phyloP scores from a whole-genome alignment of 1,140 invertebrate genomes.

The Scaptomyza montana region DNA sequence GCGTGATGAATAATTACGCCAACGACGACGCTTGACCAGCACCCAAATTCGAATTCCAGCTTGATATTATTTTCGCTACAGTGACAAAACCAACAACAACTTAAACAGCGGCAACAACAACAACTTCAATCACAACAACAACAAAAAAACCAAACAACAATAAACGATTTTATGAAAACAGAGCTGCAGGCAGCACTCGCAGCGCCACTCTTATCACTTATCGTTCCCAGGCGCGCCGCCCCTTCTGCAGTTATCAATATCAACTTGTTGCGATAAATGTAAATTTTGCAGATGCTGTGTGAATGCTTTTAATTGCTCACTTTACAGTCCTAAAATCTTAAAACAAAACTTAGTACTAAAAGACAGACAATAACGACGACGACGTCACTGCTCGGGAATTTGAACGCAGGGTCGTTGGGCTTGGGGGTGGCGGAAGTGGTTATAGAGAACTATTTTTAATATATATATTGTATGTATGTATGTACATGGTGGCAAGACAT shows the following conservation, averaged over 20 bases:
- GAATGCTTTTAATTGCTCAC: slow-evolving; percentile 6
- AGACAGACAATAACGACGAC: not conserved
- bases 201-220: slow-evolving; percentile 49
- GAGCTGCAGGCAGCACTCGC: slow-evolving; percentile 32
- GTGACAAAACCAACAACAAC: slow-evolving; percentile 3
- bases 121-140: not conserved
- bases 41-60: slow-evolving; percentile 34
- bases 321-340: not conserved
- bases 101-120: not conserved
- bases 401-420: slow-evolving; percentile 29
- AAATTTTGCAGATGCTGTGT: slow-evolving; percentile 23
- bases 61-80: slow-evolving; percentile 39
- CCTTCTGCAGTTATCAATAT: slow-evolving; percentile 39
- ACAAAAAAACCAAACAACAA: slow-evolving; percentile 6
- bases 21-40: slow-evolving; percentile 25
- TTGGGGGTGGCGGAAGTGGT: slow-evolving; percentile 55
- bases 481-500: slow-evolving; percentile 8
- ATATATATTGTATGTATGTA: not conserved
- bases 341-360: slow-evolving; percentile 19
- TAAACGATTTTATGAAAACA: slow-evolving; percentile 29
- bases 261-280: slow-evolving; percentile 60
- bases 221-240: slow-evolving; percentile 17
- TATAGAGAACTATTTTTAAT: slow-evolving; percentile 53
- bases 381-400: slow-evolving; percentile 20
- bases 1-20: slow-evolving; percentile 34